A percentile compares a stretch with the other conserved stretches of the same genome.
Evolutionary conservation across 1,140 invertebrate species (phyloP).

Genomic region (Brachionus sp.): DNA sequence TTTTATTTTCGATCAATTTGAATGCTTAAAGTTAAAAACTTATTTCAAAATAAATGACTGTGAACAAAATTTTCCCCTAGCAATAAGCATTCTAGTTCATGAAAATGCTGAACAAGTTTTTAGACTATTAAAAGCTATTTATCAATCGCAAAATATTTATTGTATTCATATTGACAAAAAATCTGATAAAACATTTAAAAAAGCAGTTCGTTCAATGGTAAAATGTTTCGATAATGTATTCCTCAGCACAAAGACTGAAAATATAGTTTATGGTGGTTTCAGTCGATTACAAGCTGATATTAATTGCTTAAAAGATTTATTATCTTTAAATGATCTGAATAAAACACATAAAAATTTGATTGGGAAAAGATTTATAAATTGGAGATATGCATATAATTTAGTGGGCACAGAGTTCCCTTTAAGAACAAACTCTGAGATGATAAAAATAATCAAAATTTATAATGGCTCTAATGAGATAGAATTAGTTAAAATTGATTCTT

Average conservation of each 20-base stretch:
- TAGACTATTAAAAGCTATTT: slow-evolving; percentile 40
- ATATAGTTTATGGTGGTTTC: slow-evolving; percentile 49
- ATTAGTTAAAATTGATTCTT: not conserved
- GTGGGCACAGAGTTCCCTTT: slow-evolving; percentile 16
- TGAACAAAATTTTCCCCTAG: slow-evolving; percentile 34
- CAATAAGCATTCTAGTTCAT: slow-evolving; percentile 42
- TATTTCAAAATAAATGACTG: not conserved
- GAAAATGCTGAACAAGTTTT: slow-evolving; percentile 44
- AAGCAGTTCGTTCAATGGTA: slow-evolving; percentile 35
- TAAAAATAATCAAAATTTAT: slow-evolving; percentile 34
- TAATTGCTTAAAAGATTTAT: slow-evolving; percentile 51
- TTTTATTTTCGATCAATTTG: not conserved
- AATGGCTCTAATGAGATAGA: slow-evolving; percentile 45
- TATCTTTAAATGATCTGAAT: not conserved
- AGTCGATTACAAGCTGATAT: slow-evolving; percentile 50
- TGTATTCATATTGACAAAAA: slow-evolving; percentile 47
- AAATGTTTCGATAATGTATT: slow-evolving; percentile 52
- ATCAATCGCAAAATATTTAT: slow-evolving; percentile 47
- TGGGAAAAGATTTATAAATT: slow-evolving; percentile 21
- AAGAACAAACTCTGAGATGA: slow-evolving; percentile 19
- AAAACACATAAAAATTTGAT: not conserved
- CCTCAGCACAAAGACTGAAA: slow-evolving; percentile 49
- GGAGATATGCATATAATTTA: slow-evolving; percentile 15
- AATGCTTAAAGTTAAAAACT: not conserved
- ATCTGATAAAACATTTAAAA: slow-evolving; percentile 40